Conservation (phyloP, 1,140 invertebrate species). For the Pygmarrhopalites habei region DNA sequence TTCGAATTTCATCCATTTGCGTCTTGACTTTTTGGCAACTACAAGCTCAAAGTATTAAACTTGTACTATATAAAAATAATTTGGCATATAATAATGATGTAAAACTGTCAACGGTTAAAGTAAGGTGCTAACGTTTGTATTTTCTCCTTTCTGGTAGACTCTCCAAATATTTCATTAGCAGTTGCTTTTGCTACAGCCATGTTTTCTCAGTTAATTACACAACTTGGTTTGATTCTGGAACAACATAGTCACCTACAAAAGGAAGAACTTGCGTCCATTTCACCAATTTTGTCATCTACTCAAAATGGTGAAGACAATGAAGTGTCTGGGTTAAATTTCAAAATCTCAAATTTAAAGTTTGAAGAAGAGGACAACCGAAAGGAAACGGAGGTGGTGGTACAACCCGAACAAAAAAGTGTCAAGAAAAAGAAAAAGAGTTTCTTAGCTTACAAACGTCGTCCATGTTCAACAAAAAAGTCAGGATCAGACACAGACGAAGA, state of each 20-base stretch:
- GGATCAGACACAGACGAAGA: constrained; percentile 6
- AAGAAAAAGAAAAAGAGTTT: constrained; percentile 3
- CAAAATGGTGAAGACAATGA: background rate
- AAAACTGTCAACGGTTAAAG: no score
- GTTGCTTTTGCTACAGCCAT: constrained; percentile 35
- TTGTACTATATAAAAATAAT: no score
- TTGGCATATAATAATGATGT: no score
- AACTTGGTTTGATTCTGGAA: constrained; percentile 25
- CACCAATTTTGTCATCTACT: background rate
- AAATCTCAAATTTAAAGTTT: no score
- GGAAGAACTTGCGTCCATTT: background rate
- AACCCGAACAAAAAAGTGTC: no score
- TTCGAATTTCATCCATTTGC: constrained; percentile 23
- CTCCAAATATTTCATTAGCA: constrained; percentile 26
- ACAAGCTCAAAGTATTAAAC: constrained; percentile 24
- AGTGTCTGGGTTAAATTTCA: no score
- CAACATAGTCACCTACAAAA: constrained; percentile 15
- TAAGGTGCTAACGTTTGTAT: no score
- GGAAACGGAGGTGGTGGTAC: no score
- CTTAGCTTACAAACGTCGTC: background rate
- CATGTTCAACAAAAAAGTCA: background rate
- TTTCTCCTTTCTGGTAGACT: no score
- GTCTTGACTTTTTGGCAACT: constrained; percentile 34
- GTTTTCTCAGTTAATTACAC: constrained; percentile 25
- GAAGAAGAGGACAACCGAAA: no score